Evolutionary conservation across 2,888 invertebrate species (phyloP).

Genomic region (Mimumesa dahlbomi): DNA sequence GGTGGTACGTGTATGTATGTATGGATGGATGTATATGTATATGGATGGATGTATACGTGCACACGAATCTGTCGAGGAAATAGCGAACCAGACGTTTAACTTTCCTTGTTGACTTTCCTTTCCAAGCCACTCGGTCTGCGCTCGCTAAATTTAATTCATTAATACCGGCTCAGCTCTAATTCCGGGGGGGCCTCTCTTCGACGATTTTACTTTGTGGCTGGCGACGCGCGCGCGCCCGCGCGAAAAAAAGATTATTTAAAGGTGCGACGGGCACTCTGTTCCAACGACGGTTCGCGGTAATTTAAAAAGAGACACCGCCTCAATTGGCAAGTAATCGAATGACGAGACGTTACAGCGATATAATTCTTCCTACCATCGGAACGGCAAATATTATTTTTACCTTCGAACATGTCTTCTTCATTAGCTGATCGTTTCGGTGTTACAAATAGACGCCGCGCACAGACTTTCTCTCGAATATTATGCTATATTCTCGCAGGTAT

Average conservation of each 20-base stretch:
- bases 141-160: conserved; percentile 62
- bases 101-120: conserved; percentile 54
- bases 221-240: conserved; percentile 1
- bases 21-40: too few species aligned
- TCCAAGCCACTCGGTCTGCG: conserved; percentile 32
- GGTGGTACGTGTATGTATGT: neutral
- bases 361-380: too few species aligned
- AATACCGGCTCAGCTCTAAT: conserved; percentile 41
- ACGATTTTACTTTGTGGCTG: conserved; percentile 28
- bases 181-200: conserved; percentile 11
- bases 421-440: too few species aligned
- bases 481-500: too few species aligned
- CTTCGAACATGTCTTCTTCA: too few species aligned
- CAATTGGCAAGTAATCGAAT: neutral
- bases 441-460: too few species aligned
- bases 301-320: neutral
- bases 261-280: too few species aligned
- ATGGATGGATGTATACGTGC: too few species aligned
- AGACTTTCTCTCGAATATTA: too few species aligned
- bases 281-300: too few species aligned
- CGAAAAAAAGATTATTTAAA: conserved; percentile 20
- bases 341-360: neutral
- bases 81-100: conserved; percentile 40
- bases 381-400: too few species aligned
- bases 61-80: conserved; percentile 6